Percentiles rank a stretch among this genome's conserved stretches.
Evolutionary conservation across 2,888 invertebrate species (phyloP).

Genomic region (Drosophila multiciliata): DNA sequence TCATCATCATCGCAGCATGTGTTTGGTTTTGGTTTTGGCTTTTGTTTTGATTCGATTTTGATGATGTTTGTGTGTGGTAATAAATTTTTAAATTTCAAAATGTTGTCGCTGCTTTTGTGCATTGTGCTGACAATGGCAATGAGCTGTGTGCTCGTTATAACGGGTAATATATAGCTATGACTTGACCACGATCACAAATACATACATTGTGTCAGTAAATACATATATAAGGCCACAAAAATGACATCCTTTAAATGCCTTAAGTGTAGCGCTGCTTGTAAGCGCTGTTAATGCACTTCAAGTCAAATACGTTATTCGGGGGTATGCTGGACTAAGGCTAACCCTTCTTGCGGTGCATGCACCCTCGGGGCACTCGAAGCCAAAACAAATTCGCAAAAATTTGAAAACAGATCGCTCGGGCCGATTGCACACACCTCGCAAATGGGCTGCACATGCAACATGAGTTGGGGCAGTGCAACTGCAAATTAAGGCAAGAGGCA

Average conservation of each 20-base stretch:
- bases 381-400: conserved; percentile 40
- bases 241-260: conserved; percentile 39
- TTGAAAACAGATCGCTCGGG: conserved; percentile 59
- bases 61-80: conserved; percentile 74
- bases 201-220: not conserved
- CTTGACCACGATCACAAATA: not conserved
- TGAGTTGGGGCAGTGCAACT: conserved; percentile 5
- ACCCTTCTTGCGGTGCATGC: conserved; percentile 15
- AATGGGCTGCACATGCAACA: conserved; percentile 10
- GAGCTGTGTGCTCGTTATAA: conserved; percentile 40
- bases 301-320: conserved; percentile 21
- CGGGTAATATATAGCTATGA: conserved; percentile 53
- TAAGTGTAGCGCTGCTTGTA: conserved; percentile 21
- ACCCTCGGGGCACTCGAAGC: not conserved
- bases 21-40: conserved; percentile 17
- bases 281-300: conserved; percentile 48
- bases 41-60: conserved; percentile 77
- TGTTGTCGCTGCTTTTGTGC: conserved; percentile 38
- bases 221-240: not conserved
- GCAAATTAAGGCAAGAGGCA: conserved; percentile 47
- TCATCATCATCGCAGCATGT: conserved; percentile 63
- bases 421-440: conserved; percentile 68
- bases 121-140: conserved; percentile 33
- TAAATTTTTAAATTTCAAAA: conserved; percentile 62
- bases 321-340: conserved; percentile 7